Conservation (phyloP, 2,113 vertebrate species). For the Coptodon rendalli region DNA sequence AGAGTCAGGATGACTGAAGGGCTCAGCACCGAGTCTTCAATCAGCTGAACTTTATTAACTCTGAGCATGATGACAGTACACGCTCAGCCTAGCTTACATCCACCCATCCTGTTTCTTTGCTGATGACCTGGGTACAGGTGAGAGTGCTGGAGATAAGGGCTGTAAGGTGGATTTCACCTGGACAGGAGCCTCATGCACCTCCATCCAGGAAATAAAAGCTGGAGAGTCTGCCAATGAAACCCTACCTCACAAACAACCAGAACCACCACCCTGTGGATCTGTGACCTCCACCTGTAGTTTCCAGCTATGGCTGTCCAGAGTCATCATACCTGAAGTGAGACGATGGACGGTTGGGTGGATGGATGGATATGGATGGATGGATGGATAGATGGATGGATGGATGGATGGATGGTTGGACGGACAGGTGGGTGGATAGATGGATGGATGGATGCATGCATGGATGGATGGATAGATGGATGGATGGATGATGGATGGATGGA, state of each 20-base stretch:
- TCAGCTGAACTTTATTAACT: background rate
- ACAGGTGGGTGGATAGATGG: too few relatives aligned
- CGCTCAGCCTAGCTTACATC: background rate
- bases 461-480: too few relatives aligned
- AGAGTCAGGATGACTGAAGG: background rate
- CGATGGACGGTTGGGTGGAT: background rate
- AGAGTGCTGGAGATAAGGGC: background rate
- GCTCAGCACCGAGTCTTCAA: background rate
- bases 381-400: rapidly evolving
- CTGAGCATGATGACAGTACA: background rate
- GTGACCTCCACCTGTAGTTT: background rate
- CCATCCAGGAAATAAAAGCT: background rate
- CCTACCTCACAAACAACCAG: background rate
- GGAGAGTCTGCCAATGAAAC: background rate
- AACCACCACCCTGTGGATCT: background rate
- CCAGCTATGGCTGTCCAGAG: background rate
- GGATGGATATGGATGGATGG: rapidly evolving
- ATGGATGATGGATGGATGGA: too few relatives aligned
- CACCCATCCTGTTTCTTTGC: background rate
- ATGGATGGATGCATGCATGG: rapidly evolving
- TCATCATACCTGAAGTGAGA: background rate
- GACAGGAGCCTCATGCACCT: background rate
- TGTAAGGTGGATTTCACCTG: background rate
- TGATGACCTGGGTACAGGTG: background rate
- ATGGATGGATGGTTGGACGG: rapidly evolving